phyloP scores from a whole-genome alignment of 2,888 invertebrate genomes.

The Epinotia nisella region DNA sequence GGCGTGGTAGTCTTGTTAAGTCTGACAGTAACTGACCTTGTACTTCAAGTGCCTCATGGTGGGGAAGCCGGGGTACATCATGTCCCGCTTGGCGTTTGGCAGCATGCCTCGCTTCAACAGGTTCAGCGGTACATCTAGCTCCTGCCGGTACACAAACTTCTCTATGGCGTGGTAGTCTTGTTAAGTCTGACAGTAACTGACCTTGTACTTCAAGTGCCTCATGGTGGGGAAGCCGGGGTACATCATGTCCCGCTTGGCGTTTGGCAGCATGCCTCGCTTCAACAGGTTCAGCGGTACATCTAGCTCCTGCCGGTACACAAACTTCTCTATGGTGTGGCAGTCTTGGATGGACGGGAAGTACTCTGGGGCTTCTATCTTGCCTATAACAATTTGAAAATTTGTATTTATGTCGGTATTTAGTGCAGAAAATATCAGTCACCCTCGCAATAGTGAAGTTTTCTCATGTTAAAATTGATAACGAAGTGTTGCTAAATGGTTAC shows the following conservation, averaged over 20 bases:
- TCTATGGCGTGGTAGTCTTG: too few species aligned
- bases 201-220: slow-evolving; percentile 91
- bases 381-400: slow-evolving; percentile 51
- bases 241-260: slow-evolving; percentile 87
- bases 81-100: slow-evolving; percentile 87
- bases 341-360: slow-evolving; percentile 86
- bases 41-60: slow-evolving; percentile 94
- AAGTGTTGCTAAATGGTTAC: too few species aligned
- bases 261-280: slow-evolving; percentile 88
- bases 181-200: slow-evolving; percentile 63
- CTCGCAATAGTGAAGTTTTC: too few species aligned
- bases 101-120: slow-evolving; percentile 89
- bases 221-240: slow-evolving; percentile 97
- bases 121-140: slow-evolving; percentile 84
- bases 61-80: slow-evolving; percentile 96
- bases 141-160: slow-evolving; percentile 76
- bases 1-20: not conserved
- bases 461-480: too few species aligned
- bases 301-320: slow-evolving; percentile 84
- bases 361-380: slow-evolving; percentile 80
- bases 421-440: too few species aligned
- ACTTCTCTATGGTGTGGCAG: slow-evolving; percentile 83
- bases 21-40: slow-evolving; percentile 81
- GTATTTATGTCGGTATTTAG: too few species aligned
- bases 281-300: slow-evolving; percentile 84